A percentile compares a stretch with the other conserved stretches of the same genome.
phyloP scores from a whole-genome alignment of 2,888 invertebrate species.

The Tridacna crocea region DNA sequence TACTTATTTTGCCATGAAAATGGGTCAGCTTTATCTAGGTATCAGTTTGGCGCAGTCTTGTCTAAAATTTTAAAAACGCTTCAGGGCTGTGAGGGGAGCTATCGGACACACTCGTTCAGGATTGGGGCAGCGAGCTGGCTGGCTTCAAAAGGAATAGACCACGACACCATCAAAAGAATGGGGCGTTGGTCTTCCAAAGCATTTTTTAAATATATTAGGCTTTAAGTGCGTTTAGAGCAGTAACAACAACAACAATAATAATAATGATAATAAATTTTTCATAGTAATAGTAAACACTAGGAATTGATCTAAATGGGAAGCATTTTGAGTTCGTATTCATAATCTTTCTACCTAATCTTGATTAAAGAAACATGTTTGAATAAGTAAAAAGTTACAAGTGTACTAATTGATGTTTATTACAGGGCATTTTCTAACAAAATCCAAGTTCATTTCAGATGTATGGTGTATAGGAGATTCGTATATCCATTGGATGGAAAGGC shows the following conservation, averaged over 20 bases:
- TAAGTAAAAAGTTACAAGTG: no score
- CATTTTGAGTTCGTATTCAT: no score
- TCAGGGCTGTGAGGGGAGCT: neutral
- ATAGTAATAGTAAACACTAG: no score
- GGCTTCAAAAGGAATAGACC: conserved; percentile 15
- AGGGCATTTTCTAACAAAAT: no score
- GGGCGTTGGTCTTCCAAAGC: conserved; percentile 37
- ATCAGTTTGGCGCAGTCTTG: conserved; percentile 41
- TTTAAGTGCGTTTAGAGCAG: no score
- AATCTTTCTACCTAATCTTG: no score
- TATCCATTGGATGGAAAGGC: conserved; percentile 38
- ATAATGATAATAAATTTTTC: no score
- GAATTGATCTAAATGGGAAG: no score
- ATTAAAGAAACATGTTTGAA: no score
- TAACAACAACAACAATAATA: no score
- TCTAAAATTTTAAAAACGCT: conserved; percentile 12
- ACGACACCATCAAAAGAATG: conserved; percentile 37
- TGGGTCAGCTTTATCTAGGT: conserved; percentile 19
- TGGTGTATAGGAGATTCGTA: conserved; percentile 39
- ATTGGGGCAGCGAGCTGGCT: conserved; percentile 40
- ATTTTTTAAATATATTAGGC: conserved; percentile 30
- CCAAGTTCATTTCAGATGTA: conserved; percentile 36
- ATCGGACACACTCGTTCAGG: conserved; percentile 34
- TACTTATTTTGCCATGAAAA: conserved; percentile 36
- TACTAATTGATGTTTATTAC: no score